A percentile compares a stretch with the other conserved stretches of the same genome.
These are phyloP conservation scores for Caenorhabditis latens DNA, from an alignment of 1,140 invertebrate genomes.

Conservation along the genomic window DNA sequence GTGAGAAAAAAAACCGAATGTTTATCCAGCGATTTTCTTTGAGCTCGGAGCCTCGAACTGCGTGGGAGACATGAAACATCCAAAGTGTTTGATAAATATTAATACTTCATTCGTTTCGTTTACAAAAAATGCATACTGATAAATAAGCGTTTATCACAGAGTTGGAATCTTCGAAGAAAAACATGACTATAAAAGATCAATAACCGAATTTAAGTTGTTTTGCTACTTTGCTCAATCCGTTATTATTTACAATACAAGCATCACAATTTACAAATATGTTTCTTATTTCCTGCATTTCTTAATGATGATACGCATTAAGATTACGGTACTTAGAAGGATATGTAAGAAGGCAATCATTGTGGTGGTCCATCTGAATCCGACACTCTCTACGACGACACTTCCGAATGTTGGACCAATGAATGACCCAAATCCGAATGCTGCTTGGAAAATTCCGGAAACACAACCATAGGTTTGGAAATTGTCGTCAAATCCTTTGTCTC, in stretches of 20 bases:
- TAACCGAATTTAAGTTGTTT: no score
- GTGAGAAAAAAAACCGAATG: background rate
- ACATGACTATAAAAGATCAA: no score
- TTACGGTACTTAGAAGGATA: constrained; percentile 37
- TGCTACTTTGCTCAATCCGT: no score
- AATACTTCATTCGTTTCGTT: no score
- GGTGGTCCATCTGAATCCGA: constrained; percentile 76
- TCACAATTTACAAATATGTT: background rate
- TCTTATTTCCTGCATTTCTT: background rate
- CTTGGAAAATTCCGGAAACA: constrained; percentile 76
- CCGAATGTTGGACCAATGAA: constrained; percentile 72
- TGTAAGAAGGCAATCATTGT: constrained; percentile 75
- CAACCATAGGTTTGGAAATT: constrained; percentile 77
- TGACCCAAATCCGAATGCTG: constrained; percentile 75
- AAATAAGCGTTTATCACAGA: no score
- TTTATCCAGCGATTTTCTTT: background rate
- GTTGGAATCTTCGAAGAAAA: no score
- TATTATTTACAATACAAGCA: background rate
- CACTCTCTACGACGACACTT: constrained; percentile 71
- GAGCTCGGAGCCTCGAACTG: background rate
- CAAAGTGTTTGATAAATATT: no score
- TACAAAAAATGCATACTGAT: no score
- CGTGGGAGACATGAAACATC: background rate
- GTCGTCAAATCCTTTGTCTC: constrained; percentile 73
- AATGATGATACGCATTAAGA: background rate